Percentiles rank a stretch among this genome's conserved stretches.
Conservation (phyloP, 1,140 invertebrate genomes). For the Scaptomyza graminum region DNA sequence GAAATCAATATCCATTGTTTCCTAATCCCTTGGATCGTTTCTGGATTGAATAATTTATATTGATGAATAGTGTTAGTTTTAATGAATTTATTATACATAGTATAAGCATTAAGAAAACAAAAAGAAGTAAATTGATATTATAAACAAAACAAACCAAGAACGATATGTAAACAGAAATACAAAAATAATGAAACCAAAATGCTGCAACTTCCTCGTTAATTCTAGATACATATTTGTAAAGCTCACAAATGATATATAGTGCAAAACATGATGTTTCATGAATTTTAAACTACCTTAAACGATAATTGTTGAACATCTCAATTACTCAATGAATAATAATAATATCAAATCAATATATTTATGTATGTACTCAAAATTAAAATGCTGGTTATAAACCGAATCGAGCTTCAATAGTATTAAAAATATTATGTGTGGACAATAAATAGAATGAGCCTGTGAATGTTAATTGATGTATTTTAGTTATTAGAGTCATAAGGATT, state of each 20-base stretch:
- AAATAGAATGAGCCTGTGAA: constrained; percentile 64
- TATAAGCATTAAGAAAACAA: constrained; percentile 62
- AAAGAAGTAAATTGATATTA: constrained; percentile 77
- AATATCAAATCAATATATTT: constrained; percentile 1
- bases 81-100: constrained; percentile 76
- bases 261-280: constrained; percentile 24
- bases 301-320: constrained; percentile 47
- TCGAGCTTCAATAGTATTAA: constrained; percentile 68
- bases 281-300: constrained; percentile 49
- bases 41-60: constrained; percentile 34
- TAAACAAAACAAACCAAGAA: constrained; percentile 36
- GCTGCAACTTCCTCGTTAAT: constrained; percentile 60
- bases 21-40: constrained; percentile 3
- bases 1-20: constrained; percentile 5
- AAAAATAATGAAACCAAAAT: constrained; percentile 63
- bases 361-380: constrained; percentile 39
- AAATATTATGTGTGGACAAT: constrained; percentile 68
- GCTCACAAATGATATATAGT: constrained; percentile 46
- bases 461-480: constrained; percentile 64
- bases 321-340: constrained; percentile 29
- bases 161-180: constrained; percentile 42
- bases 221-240: constrained; percentile 41
- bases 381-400: constrained; percentile 31
- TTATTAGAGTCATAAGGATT: constrained; percentile 55
- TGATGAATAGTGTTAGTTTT: constrained; percentile 70